Evolutionary conservation across 2,888 invertebrate genomes (phyloP).

Genomic region (Sinopyrophorus schimmeli): DNA sequence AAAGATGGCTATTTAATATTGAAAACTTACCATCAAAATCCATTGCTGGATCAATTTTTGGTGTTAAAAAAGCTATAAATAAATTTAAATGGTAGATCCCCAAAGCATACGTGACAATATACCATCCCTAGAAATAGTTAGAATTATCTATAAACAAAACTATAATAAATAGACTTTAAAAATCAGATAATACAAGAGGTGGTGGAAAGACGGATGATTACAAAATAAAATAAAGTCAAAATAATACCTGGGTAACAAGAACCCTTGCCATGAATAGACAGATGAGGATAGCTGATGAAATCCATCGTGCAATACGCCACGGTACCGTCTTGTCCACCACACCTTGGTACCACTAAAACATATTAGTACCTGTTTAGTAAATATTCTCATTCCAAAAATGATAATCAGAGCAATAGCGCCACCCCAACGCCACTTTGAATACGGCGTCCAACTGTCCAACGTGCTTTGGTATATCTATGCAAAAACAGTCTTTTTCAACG

Average conservation of each 20-base stretch:
- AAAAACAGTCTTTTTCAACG: too few relatives aligned
- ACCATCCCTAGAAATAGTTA: constrained; percentile 88
- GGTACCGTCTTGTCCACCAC: constrained; percentile 59
- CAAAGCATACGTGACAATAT: constrained; percentile 97
- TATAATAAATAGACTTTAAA: constrained; percentile 1
- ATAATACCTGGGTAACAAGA: constrained; percentile 55
- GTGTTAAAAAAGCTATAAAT: constrained; percentile 99
- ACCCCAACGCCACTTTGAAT: constrained; percentile 78
- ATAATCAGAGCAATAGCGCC: constrained; percentile 71
- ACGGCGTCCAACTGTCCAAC: constrained; percentile 86
- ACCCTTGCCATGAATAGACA: constrained; percentile 54
- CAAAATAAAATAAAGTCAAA: constrained; percentile 22
- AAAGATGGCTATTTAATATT: too few relatives aligned
- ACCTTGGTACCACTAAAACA: constrained; percentile 58
- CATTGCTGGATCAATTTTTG: constrained; percentile 98
- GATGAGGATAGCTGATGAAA: constrained; percentile 52
- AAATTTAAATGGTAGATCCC: constrained; percentile 99
- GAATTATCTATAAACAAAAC: constrained; percentile 7
- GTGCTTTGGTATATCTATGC: constrained; percentile 77
- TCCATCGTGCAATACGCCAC: constrained; percentile 54
- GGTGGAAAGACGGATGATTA: constrained; percentile 35
- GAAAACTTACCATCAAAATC: constrained; percentile 80
- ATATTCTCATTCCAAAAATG: constrained; percentile 78
- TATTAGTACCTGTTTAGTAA: constrained; percentile 74
- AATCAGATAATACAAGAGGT: constrained; percentile 30